phyloP scores from a whole-genome alignment of 2,888 invertebrate species.

The Drosophila kanekoi region DNA sequence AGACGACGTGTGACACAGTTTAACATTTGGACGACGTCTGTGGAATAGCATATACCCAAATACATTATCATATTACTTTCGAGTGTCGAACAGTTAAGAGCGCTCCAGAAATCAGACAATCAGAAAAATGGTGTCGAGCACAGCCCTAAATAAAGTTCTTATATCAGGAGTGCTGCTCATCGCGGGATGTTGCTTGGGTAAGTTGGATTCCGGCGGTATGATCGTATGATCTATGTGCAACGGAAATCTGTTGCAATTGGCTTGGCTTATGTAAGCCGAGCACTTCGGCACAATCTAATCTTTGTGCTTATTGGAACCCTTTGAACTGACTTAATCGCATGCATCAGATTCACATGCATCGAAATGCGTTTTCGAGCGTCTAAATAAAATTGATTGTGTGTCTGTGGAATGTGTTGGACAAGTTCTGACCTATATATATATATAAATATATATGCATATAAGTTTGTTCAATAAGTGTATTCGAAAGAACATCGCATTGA shows the following conservation, averaged over 20 bases:
- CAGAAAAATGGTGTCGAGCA: conserved; percentile 62
- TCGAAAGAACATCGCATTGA: conserved; percentile 16
- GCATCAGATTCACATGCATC: conserved; percentile 43
- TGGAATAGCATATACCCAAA: conserved; percentile 22
- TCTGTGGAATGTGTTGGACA: conserved; percentile 44
- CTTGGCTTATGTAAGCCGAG: conserved; percentile 18
- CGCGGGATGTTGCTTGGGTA: conserved; percentile 53
- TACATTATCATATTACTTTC: conserved; percentile 38
- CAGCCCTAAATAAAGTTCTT: conserved; percentile 25
- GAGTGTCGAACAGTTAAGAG: conserved; percentile 39
- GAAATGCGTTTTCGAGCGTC: conserved; percentile 27
- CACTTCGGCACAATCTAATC: conserved; percentile 48
- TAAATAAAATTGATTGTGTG: conserved; percentile 69
- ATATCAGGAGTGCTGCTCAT: conserved; percentile 46
- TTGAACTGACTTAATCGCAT: conserved; percentile 51
- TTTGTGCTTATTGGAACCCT: conserved; percentile 48
- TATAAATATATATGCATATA: conserved; percentile 19
- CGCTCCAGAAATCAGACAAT: conserved; percentile 5
- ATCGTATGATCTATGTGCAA: conserved; percentile 25
- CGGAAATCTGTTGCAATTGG: conserved; percentile 45
- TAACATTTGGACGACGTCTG: conserved; percentile 12
- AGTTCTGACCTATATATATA: conserved; percentile 65
- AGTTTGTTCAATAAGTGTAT: no score
- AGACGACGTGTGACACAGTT: conserved; percentile 67
- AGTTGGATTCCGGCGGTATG: conserved; percentile 30